Evolutionary conservation across 2,888 invertebrate genomes (phyloP).

Genomic region (Tachina fera): DNA sequence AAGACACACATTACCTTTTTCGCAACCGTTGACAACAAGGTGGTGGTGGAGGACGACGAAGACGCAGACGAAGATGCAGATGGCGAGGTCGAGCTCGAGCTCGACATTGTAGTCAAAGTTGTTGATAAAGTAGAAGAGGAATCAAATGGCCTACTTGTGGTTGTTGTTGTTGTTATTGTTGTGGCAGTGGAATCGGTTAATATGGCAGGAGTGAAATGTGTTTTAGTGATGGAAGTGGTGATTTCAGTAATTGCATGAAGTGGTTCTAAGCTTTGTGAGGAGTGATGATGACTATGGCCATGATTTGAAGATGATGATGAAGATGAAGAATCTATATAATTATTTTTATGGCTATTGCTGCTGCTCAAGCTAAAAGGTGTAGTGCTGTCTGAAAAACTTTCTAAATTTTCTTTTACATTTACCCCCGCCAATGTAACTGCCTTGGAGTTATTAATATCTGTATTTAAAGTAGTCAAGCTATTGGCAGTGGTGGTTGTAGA

Average conservation of each 20-base stretch:
- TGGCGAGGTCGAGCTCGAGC: slow-evolving; percentile 26
- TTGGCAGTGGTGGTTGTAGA: slow-evolving; percentile 45
- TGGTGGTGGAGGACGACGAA: slow-evolving; percentile 53
- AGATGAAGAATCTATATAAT: slow-evolving; percentile 47
- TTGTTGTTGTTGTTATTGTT: slow-evolving; percentile 35
- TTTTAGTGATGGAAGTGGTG: slow-evolving; percentile 68
- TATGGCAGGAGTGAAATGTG: slow-evolving; percentile 59
- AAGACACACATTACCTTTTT: slow-evolving; percentile 71
- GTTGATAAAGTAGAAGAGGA: slow-evolving; percentile 53
- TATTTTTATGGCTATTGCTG: slow-evolving; percentile 41
- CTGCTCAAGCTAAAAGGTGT: slow-evolving; percentile 52
- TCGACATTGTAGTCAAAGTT: slow-evolving; percentile 16
- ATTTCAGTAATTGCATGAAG: slow-evolving; percentile 53
- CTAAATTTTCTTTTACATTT: slow-evolving; percentile 56
- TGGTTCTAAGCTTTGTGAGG: slow-evolving; percentile 33
- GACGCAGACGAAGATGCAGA: slow-evolving; percentile 49
- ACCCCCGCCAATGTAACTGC: slow-evolving; percentile 25
- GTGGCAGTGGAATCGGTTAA: slow-evolving; percentile 55
- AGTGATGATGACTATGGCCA: slow-evolving; percentile 56
- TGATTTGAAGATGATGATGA: slow-evolving; percentile 39
- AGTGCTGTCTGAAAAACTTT: slow-evolving; percentile 61
- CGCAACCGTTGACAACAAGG: slow-evolving; percentile 34
- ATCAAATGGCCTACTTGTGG: slow-evolving; percentile 60
- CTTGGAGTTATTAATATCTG: neutral
- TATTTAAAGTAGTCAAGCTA: slow-evolving; percentile 55